A percentile compares a stretch with the other conserved stretches of the same genome.
phyloP scores from a whole-genome alignment of 2,797 vertebrate species.

The Acanthopagrus latus region DNA sequence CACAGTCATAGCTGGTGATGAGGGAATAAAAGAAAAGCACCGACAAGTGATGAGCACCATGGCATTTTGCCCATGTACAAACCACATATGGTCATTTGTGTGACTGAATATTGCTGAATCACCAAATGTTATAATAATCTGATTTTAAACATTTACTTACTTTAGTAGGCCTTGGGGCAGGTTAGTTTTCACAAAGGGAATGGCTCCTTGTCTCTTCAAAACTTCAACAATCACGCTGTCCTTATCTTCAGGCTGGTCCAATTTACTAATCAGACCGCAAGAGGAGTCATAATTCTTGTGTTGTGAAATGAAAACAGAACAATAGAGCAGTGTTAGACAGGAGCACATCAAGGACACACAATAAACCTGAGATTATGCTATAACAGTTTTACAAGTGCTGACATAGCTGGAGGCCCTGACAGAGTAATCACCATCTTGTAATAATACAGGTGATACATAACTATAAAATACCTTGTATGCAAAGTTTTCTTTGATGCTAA shows the following conservation, averaged over 20 bases:
- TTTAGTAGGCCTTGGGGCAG: constrained; percentile 90
- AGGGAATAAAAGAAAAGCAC: neutral
- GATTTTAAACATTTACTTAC: constrained; percentile 73
- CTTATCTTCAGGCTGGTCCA: constrained; percentile 79
- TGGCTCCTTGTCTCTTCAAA: constrained; percentile 93
- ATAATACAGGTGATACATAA: neutral
- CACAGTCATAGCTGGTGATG: constrained; percentile 90
- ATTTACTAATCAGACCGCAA: constrained; percentile 84
- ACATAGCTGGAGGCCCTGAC: neutral
- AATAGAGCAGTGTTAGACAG: neutral
- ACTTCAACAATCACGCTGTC: constrained; percentile 92
- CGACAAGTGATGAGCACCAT: neutral
- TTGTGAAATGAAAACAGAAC: neutral
- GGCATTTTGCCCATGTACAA: neutral
- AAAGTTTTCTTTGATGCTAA: constrained; percentile 91
- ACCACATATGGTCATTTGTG: neutral
- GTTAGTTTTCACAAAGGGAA: constrained; percentile 95
- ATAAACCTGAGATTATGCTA: neutral
- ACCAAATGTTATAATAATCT: too few species aligned
- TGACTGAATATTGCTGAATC: too few species aligned
- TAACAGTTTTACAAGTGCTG: neutral
- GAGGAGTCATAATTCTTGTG: constrained; percentile 87
- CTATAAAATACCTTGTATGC: constrained; percentile 81
- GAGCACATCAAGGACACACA: neutral
- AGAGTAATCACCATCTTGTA: neutral